phyloP scores from a whole-genome alignment of 2,113 vertebrate genomes.

The Rhinolophus ferrumequinum region DNA sequence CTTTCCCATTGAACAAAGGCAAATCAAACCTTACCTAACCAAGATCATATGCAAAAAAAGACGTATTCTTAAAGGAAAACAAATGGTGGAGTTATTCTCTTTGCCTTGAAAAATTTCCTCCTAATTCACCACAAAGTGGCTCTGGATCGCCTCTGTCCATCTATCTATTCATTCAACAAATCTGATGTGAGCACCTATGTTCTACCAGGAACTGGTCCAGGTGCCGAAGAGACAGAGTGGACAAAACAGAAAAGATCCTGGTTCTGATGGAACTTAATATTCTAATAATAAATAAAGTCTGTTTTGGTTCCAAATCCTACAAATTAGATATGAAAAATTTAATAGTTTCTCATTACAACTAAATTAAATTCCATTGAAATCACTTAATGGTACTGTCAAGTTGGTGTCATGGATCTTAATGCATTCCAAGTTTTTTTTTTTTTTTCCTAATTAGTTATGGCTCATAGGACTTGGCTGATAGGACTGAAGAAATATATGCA shows the following conservation, averaged over 20 bases:
- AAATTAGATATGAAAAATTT: slow-evolving; percentile 13
- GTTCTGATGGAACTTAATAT: background rate
- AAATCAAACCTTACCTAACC: background rate
- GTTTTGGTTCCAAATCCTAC: slow-evolving; percentile 2
- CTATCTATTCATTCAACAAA: background rate
- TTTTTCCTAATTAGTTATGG: slow-evolving; percentile 20
- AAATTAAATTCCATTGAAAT: slow-evolving; percentile 20
- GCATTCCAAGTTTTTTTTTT: background rate
- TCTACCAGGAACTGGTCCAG: background rate
- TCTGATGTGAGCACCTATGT: background rate
- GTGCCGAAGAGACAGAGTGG: background rate
- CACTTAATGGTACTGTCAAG: background rate
- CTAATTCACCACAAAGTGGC: background rate
- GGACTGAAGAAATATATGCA: background rate
- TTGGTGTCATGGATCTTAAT: background rate
- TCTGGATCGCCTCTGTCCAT: background rate
- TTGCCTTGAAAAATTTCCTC: background rate
- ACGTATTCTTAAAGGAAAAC: background rate
- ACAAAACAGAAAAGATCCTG: background rate
- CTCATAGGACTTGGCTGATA: background rate
- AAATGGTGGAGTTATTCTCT: background rate
- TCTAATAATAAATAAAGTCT: background rate
- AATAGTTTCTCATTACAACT: slow-evolving; percentile 55
- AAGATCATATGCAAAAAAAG: background rate
- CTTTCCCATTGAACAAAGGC: background rate